Percentiles rank a stretch among this genome's conserved stretches.
Evolutionary conservation across 2,113 vertebrate genomes (phyloP).

Genomic region (Gracilinanus agilis): DNA sequence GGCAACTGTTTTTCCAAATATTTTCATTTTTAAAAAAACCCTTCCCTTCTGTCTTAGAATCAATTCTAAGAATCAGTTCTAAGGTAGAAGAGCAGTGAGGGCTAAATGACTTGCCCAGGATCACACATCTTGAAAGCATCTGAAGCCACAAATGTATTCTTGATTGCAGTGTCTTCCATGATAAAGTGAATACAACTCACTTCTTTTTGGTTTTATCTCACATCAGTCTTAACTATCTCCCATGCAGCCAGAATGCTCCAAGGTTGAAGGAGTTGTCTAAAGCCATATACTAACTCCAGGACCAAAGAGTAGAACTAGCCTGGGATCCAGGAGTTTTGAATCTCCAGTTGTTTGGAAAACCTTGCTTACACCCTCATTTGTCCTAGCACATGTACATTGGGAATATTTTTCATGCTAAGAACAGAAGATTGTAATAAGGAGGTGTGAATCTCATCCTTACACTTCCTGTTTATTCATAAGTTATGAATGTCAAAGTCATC

Average conservation of each 20-base stretch:
- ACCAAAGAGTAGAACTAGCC: slow-evolving; percentile 36
- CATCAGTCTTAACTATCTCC: slow-evolving; percentile 45
- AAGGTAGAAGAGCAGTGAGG: too few species aligned
- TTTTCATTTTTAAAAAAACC: background rate
- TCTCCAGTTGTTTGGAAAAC: slow-evolving; percentile 55
- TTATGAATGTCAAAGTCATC: slow-evolving; percentile 31
- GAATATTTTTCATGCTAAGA: slow-evolving; percentile 16
- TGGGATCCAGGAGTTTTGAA: slow-evolving; percentile 55
- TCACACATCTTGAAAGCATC: too few species aligned
- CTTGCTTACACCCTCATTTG: slow-evolving; percentile 10
- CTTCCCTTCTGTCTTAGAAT: too few species aligned
- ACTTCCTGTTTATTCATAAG: slow-evolving; percentile 65
- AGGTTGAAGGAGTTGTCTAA: slow-evolving; percentile 50
- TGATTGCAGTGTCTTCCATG: background rate
- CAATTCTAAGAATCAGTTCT: too few species aligned
- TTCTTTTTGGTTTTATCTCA: slow-evolving; percentile 31
- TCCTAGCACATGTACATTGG: slow-evolving; percentile 16
- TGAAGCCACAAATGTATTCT: background rate
- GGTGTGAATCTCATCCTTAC: slow-evolving; percentile 46
- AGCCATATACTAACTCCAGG: slow-evolving; percentile 22
- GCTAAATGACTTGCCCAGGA: too few species aligned
- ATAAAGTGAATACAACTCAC: slow-evolving; percentile 23
- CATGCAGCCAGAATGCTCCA: slow-evolving; percentile 34
- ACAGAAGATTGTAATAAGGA: slow-evolving; percentile 53
- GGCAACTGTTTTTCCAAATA: background rate